phyloP scores from a whole-genome alignment of 2,888 invertebrate genomes.

The Rotaria magnacalcarata region DNA sequence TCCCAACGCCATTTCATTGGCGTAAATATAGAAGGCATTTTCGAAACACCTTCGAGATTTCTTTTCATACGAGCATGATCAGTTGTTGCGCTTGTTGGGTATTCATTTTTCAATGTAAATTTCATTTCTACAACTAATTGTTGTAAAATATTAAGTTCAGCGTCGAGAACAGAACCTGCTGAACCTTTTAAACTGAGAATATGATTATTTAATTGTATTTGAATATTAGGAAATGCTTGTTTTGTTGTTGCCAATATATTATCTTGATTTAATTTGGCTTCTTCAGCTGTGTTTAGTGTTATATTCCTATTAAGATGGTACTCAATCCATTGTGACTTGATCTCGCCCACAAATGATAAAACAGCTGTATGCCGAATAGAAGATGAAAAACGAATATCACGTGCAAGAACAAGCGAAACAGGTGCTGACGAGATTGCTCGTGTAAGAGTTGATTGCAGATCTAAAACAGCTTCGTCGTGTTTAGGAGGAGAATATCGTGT shows the following conservation, averaged over 20 bases:
- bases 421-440: background rate
- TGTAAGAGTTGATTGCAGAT: background rate
- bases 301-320: no score
- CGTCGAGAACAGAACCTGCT: background rate
- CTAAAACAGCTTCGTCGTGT: background rate
- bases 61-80: background rate
- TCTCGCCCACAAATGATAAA: no score
- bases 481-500: background rate
- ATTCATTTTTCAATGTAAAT: background rate
- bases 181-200: background rate
- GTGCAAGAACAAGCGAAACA: no score
- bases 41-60: background rate
- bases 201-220: background rate
- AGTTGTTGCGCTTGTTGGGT: no score
- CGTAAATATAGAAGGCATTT: background rate
- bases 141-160: background rate
- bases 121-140: background rate
- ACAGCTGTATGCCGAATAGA: no score
- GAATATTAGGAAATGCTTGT: background rate
- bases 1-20: background rate
- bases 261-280: background rate
- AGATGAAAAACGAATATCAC: no score
- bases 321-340: no score
- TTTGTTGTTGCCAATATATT: background rate
- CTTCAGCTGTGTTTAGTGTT: no score